Conservation (phyloP, 2,113 vertebrate genomes). For the Vidua macroura region DNA sequence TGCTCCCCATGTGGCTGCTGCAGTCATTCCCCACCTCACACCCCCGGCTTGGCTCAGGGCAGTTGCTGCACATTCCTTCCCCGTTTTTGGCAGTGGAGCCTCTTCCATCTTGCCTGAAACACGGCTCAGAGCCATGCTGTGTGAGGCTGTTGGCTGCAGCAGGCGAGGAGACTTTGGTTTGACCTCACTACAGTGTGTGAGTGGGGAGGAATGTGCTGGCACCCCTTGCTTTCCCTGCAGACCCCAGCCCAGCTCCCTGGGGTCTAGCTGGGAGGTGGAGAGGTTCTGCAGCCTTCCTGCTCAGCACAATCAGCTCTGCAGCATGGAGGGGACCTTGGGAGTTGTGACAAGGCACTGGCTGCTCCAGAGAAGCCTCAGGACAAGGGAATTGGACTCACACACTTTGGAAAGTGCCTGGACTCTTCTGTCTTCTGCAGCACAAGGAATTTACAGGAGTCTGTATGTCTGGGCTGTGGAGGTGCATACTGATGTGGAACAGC, state of each 20-base stretch:
- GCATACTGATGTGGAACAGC: neutral
- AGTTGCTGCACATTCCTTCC: slow-evolving; percentile 9
- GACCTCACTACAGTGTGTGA: neutral
- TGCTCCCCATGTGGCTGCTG: neutral
- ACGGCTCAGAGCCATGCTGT: neutral
- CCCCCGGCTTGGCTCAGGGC: neutral
- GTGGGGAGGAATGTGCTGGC: neutral
- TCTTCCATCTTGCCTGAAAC: neutral
- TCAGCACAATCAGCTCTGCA: neutral
- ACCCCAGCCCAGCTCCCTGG: neutral
- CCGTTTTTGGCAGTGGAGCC: neutral
- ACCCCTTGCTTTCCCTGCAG: neutral
- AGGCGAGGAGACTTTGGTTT: neutral
- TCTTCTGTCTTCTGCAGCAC: neutral
- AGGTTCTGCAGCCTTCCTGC: neutral
- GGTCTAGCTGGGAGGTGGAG: neutral
- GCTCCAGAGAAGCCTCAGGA: neutral
- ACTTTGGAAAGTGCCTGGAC: neutral
- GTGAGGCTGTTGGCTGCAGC: neutral
- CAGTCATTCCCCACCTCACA: neutral
- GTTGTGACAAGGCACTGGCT: neutral
- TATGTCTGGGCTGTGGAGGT: neutral
- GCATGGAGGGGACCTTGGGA: neutral
- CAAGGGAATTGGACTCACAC: neutral
- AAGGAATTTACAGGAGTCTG: neutral